A percentile compares a stretch with the other conserved stretches of the same genome.
Conservation (phyloP, 2,888 invertebrate genomes). For the Ornithoptera priamus region DNA sequence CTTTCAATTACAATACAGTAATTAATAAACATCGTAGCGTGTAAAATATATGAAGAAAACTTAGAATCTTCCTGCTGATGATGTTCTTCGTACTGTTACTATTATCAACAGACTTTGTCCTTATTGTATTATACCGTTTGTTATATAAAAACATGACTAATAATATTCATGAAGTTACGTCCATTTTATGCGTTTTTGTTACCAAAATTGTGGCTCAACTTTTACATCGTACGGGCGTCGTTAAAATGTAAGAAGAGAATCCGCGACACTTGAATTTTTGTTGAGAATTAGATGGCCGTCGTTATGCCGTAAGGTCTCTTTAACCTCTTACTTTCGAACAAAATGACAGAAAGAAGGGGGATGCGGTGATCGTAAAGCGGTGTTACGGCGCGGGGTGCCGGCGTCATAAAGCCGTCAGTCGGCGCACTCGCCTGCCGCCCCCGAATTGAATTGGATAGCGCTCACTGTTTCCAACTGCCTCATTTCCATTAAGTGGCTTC, state of each 20-base stretch:
- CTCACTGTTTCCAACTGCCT: constrained; percentile 37
- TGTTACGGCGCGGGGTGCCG: constrained; percentile 60
- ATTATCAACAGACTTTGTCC: not conserved
- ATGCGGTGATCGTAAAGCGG: constrained; percentile 63
- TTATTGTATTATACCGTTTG: not conserved
- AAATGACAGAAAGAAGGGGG: constrained; percentile 56
- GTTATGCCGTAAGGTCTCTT: constrained; percentile 50
- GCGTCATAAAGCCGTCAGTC: constrained; percentile 58
- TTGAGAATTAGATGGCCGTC: constrained; percentile 38
- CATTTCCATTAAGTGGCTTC: constrained; percentile 33
- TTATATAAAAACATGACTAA: not conserved
- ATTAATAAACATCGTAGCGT: too few species aligned
- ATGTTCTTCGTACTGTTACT: not conserved
- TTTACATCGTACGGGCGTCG: constrained; percentile 27
- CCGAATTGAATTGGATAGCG: constrained; percentile 55
- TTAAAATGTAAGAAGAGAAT: constrained; percentile 30
- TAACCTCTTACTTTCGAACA: constrained; percentile 59
- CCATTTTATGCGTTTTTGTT: not conserved
- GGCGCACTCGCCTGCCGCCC: constrained; percentile 38
- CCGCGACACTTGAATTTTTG: constrained; percentile 29
- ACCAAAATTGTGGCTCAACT: constrained; percentile 13
- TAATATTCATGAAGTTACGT: not conserved
- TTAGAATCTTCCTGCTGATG: too few species aligned
- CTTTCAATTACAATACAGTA: too few species aligned
- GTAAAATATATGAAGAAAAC: too few species aligned